phyloP scores from a whole-genome alignment of 2,888 invertebrate species.

The Rhingia campestris region DNA sequence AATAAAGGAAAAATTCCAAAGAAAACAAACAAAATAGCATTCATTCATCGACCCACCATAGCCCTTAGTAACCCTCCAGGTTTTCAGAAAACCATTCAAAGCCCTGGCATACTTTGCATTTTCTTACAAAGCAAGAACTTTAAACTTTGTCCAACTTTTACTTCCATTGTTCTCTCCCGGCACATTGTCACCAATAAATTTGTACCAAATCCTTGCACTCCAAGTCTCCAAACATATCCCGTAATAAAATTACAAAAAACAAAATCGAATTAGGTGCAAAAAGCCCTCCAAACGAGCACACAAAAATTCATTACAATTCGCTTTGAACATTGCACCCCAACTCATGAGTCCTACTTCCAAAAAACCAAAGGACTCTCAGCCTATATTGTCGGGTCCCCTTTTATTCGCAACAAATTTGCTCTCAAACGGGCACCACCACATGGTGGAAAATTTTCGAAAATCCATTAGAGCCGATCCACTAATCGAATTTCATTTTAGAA shows the following conservation, averaged over 20 bases:
- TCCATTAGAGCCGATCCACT: conserved; percentile 54
- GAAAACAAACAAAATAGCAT: no score
- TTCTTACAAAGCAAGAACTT: neutral
- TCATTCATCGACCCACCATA: no score
- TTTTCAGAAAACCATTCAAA: no score
- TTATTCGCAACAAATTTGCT: neutral
- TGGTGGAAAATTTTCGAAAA: conserved; percentile 49
- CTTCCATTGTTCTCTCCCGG: no score
- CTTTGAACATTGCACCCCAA: neutral
- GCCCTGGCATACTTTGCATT: no score
- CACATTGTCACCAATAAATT: neutral
- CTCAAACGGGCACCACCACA: conserved; percentile 23
- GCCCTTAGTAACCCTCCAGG: no score
- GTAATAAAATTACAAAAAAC: conserved; percentile 14
- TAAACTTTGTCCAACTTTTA: neutral
- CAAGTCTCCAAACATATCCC: neutral
- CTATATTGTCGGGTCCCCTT: neutral
- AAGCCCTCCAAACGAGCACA: conserved; percentile 1
- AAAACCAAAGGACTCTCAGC: conserved; percentile 13
- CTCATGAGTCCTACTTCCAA: neutral
- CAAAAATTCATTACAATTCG: conserved; percentile 17
- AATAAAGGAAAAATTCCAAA: no score
- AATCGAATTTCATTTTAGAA: conserved; percentile 62
- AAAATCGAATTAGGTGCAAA: conserved; percentile 33
- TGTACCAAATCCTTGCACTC: neutral